Evolutionary conservation across 2,113 vertebrate genomes (phyloP).

Genomic region (Falco punctatus): DNA sequence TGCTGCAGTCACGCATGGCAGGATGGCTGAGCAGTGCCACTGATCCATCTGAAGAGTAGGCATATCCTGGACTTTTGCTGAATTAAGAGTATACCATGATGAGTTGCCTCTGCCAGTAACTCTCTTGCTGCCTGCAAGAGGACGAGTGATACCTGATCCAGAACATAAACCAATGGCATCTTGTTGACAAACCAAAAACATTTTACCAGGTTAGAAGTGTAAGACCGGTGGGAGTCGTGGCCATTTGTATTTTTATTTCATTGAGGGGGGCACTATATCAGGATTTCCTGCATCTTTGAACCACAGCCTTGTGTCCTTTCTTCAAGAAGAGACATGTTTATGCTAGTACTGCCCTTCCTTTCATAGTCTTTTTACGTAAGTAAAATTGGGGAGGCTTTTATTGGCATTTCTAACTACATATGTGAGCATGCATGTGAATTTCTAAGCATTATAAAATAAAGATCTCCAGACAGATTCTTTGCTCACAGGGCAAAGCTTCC

Average conservation of each 20-base stretch:
- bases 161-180: not conserved
- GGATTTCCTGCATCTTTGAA: not conserved
- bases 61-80: not conserved
- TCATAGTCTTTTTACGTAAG: not conserved
- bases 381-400: not conserved
- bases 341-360: not conserved
- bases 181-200: not conserved
- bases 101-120: not conserved
- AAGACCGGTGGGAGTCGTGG: too few species aligned
- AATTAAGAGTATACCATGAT: not conserved
- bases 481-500: not conserved
- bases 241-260: not conserved
- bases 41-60: not conserved
- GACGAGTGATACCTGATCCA: not conserved
- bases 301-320: not conserved
- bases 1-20: accelerated
- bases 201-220: not conserved
- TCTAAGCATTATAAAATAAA: not conserved
- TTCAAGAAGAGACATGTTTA: not conserved
- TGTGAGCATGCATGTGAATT: not conserved
- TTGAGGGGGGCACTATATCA: not conserved
- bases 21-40: not conserved
- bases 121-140: not conserved
- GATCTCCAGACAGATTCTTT: not conserved
- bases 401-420: not conserved